These are phyloP conservation scores for Cliona cf. orientalis DNA, from an alignment of 37 sponge, comb jelly and placozoan genomes.

Conservation along the genomic window DNA sequence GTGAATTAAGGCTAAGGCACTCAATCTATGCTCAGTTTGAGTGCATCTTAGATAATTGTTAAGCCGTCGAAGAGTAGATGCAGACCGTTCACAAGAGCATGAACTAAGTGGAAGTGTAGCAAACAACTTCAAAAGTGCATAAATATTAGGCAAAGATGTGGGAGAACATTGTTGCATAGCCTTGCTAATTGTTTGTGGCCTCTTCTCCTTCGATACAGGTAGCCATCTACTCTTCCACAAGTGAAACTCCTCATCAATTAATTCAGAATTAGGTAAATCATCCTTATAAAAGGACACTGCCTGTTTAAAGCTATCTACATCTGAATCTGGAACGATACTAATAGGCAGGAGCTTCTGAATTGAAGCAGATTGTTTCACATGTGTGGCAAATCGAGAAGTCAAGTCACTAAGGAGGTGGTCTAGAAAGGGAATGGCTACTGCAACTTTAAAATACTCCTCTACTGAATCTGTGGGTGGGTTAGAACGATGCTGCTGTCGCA, in stretches of 20 bases:
- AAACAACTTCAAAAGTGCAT: conserved; percentile 52
- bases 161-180: conserved; percentile 44
- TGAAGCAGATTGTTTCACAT: conserved; percentile 32
- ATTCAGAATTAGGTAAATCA: conserved; percentile 58
- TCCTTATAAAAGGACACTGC: conserved; percentile 31
- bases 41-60: conserved; percentile 38
- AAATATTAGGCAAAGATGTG: conserved; percentile 54
- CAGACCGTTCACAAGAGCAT: conserved; percentile 59
- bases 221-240: conserved; percentile 48
- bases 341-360: conserved; percentile 42
- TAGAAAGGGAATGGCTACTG: conserved; percentile 65
- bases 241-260: conserved; percentile 41
- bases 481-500: conserved; percentile 47
- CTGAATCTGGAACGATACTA: conserved; percentile 30
- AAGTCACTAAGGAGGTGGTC: conserved; percentile 58
- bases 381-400: conserved; percentile 39
- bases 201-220: conserved; percentile 2
- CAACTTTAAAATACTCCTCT: conserved; percentile 39
- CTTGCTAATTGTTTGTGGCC: conserved; percentile 39
- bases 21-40: conserved; percentile 33
- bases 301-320: conserved; percentile 21
- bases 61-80: conserved; percentile 38
- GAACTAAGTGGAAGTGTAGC: conserved; percentile 57
- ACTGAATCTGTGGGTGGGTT: conserved; percentile 42
- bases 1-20: conserved; percentile 34